Conservation (phyloP, 2,888 invertebrate genomes). For the Diadegma fenestrale region DNA sequence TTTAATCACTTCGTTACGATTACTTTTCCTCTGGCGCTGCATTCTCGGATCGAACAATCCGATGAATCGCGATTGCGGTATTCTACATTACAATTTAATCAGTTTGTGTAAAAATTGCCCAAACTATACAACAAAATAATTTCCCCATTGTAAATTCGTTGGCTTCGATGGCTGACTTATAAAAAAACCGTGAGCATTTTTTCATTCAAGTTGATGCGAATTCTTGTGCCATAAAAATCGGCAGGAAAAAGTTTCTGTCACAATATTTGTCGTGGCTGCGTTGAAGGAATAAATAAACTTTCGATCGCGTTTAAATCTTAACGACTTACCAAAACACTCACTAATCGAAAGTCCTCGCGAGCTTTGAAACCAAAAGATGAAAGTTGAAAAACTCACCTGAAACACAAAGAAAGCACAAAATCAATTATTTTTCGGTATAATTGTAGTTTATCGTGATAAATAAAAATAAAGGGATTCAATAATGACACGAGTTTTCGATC, state of each 20-base stretch:
- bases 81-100: neutral
- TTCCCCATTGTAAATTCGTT: neutral
- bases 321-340: slow-evolving; percentile 20
- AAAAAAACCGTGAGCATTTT: neutral
- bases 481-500: neutral
- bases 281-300: neutral
- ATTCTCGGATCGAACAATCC: neutral
- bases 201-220: neutral
- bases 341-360: neutral
- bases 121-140: neutral
- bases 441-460: neutral
- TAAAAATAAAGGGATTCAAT: neutral
- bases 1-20: neutral
- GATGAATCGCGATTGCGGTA: no score
- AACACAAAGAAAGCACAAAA: slow-evolving; percentile 71
- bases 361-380: neutral
- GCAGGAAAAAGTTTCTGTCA: neutral
- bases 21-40: neutral
- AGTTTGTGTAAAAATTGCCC: neutral
- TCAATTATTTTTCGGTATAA: neutral
- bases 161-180: neutral
- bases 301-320: neutral
- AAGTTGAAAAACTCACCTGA: slow-evolving; percentile 76
- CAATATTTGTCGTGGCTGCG: neutral
- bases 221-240: neutral